Conservation (phyloP, 2,113 vertebrate species). For the Vimba vimba region DNA sequence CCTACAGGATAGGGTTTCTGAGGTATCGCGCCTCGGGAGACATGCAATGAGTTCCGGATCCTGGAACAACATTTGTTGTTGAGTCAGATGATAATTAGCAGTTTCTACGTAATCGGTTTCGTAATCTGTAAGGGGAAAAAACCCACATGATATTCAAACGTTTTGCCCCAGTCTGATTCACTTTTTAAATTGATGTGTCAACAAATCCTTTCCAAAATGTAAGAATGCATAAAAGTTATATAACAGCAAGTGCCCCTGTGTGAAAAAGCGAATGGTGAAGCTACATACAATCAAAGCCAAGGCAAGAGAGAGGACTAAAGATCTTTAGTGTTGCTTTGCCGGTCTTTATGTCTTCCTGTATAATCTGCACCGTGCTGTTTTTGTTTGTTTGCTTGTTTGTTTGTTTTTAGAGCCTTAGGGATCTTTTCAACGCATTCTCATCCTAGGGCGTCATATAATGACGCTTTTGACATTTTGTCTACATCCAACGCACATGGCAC, state of each 20-base stretch:
- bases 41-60: not conserved
- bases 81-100: constrained; percentile 7
- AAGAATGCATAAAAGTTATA: not conserved
- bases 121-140: not conserved
- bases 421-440: too few species aligned
- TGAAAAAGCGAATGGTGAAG: not conserved
- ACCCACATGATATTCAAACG: not conserved
- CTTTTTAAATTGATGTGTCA: not conserved
- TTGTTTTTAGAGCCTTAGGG: too few species aligned
- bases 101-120: not conserved
- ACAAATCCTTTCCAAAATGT: not conserved
- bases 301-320: not conserved
- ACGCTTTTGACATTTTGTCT: too few species aligned
- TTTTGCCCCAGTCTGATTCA: too few species aligned
- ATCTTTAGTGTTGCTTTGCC: not conserved
- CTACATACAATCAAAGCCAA: not conserved
- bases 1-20: constrained; percentile 1
- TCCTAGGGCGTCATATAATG: too few species aligned
- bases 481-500: too few species aligned
- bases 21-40: not conserved
- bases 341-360: not conserved
- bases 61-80: not conserved
- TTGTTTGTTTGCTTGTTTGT: not conserved
- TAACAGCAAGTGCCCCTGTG: not conserved
- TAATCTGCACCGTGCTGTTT: not conserved